Conservation (phyloP, 1,140 invertebrate species). For the Phocides pigmalion region DNA sequence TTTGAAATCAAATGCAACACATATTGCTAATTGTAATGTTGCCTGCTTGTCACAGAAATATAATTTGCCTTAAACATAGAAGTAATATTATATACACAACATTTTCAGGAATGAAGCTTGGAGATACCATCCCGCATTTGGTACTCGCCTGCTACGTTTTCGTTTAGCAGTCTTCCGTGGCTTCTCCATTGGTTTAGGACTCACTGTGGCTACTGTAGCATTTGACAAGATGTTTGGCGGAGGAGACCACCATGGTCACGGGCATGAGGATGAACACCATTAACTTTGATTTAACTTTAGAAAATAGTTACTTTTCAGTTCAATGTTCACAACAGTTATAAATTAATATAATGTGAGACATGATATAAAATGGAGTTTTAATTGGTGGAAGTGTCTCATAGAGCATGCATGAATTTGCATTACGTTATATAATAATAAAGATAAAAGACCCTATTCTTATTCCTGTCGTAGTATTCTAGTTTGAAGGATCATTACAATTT, state of each 20-base stretch:
- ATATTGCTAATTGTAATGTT: too few species aligned
- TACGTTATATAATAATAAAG: too few species aligned
- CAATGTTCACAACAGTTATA: neutral
- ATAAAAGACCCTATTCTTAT: too few species aligned
- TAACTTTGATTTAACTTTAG: conserved; percentile 6
- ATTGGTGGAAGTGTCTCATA: too few species aligned
- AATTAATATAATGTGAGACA: too few species aligned
- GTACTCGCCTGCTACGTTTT: conserved; percentile 63
- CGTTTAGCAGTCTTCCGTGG: conserved; percentile 84
- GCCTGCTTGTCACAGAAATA: too few species aligned
- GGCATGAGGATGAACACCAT: conserved; percentile 37
- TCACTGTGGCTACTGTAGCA: conserved; percentile 86
- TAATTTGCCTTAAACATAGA: too few species aligned
- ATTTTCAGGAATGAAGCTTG: conserved; percentile 92
- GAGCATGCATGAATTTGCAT: too few species aligned
- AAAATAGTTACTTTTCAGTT: neutral
- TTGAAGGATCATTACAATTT: too few species aligned
- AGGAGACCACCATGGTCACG: conserved; percentile 76
- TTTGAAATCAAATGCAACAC: too few species aligned
- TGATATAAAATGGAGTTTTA: too few species aligned
- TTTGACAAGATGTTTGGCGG: conserved; percentile 81
- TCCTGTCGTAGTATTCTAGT: too few species aligned
- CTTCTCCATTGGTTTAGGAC: conserved; percentile 85
- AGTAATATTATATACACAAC: conserved; percentile 19
- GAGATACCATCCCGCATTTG: conserved; percentile 86